Base-by-base conservation (phyloP, 2,888 invertebrate species). In the Amiota mariae region DNA sequence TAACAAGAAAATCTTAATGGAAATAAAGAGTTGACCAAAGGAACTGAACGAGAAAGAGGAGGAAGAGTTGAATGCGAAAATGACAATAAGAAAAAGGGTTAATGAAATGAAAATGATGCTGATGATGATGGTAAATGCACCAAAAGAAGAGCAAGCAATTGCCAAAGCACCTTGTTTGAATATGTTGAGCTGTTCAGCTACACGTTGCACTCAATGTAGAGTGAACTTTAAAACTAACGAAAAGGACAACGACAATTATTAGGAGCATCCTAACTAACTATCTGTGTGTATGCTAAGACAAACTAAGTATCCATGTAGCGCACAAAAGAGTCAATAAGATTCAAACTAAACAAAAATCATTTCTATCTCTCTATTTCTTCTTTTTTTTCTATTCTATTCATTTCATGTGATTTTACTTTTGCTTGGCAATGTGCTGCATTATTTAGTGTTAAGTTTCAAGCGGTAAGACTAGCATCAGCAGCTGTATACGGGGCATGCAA, bases 341-440 rank as follows among this genome's bases (percentile, higher is more conserved):
- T 36, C 36, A 36, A 36, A 36, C 6, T 36, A 36, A 36, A 36
- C 36, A 36, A 36, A 36, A 36, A 36, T 36, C 24, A 24, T 24
- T 24, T 36, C 36, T 36, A 6, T 36, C 36, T 6, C 36, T 36
- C 8, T 36, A 6, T 6, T 36, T 36, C 6, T 6, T 36, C 36
- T 36, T 36, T 36, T 36, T 0, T 6, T 36, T 36, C 6, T 36
- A 6, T 36, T 36, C 36, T 18, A 0, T 13, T 20, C 61, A 20
- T 54, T n/a, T 63, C 46, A 8, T 68, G 73, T 78, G 80, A 68
- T 73, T 73, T 66, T 61, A 70, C 70, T 73, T 71, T 57, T 56
- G 13, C 63, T 36, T 13, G 83, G 85, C 83, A 86, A 85, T 83
- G 81, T 79, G 77, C 78, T 86, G 85, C 83, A 86, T 83, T 84